phyloP scores from a whole-genome alignment of 1,140 invertebrate species.

The Eubasilissa regina region DNA sequence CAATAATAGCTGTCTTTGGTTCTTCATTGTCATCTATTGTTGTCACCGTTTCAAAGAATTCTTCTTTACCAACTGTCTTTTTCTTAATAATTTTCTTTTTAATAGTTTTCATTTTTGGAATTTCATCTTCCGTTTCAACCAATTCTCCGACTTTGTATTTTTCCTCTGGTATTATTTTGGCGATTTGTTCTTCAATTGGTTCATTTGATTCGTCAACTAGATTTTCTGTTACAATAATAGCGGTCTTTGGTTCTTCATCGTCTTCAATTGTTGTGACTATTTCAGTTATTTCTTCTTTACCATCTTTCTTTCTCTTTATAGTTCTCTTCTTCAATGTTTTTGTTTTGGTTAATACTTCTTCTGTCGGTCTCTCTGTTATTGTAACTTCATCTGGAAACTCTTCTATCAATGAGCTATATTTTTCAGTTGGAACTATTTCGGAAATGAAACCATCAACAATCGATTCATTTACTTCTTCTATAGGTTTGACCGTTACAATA shows the following conservation, averaged over 20 bases:
- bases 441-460: not conserved
- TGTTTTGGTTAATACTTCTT: slow-evolving; percentile 41
- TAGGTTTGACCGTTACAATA: slow-evolving; percentile 48
- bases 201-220: not conserved
- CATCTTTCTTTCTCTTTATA: slow-evolving; percentile 61
- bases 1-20: slow-evolving; percentile 56
- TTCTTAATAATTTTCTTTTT: slow-evolving; percentile 37
- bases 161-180: not conserved
- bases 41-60: slow-evolving; percentile 44
- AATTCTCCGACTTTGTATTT: not conserved
- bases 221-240: slow-evolving; percentile 15
- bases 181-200: not conserved
- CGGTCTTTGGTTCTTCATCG: slow-evolving; percentile 8
- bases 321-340: slow-evolving; percentile 61
- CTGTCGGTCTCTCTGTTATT: not conserved
- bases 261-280: slow-evolving; percentile 28
- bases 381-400: slow-evolving; percentile 19
- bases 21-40: slow-evolving; percentile 59
- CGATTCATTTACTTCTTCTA: slow-evolving; percentile 5
- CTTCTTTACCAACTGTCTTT: slow-evolving; percentile 4
- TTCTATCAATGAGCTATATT: not conserved
- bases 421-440: not conserved
- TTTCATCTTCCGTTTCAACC: not conserved
- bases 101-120: not conserved
- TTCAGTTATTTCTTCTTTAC: slow-evolving; percentile 49